Base-by-base conservation (phyloP, 2,888 invertebrate species). In the Hyles lineata region DNA sequence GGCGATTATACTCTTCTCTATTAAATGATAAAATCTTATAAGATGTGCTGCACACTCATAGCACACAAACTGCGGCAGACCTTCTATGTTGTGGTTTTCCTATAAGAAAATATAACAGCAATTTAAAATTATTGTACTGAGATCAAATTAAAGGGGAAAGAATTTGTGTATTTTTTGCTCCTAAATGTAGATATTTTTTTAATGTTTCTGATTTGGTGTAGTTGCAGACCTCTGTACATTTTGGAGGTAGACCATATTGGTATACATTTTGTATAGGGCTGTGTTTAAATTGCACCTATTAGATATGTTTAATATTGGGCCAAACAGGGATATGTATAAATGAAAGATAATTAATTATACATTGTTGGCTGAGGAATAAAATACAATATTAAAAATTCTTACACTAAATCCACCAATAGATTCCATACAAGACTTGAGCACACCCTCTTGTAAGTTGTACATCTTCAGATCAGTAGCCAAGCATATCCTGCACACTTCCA, bases 51-150 rank as follows among this genome's bases (percentile, higher is more conserved):
- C 79, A 77, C 87, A 87, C 72, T 81, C 77, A 62, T 80, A 86
- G 74, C 87, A 87, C 2, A 84, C 76, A 74, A 76, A 85, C 25
- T 83, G 79, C 61, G 87, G 87, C 0, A 87, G 75, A 0, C 85
- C 84, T 71, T 82, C 82, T 52, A 84, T 79, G 61, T 75, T 79
- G 15, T 70, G 71, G 70, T 76, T 78, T 9, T 78, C 78, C 83
- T 83, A 61, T 23, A 79, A 82, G 69, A 73, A 55, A 35, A 11
- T 61, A 21, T 25, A 55, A 25, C 1, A 25, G 25, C 11, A 50
- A 32, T 3, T 43, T 25, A 43, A 11, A 1, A 2, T 1, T 6
- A 7, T 7, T 35, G 1, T 11, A n/a, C 23, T 58, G 3, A 21
- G 23, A 52, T 60, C 4, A 32, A 61, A 21, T 52, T 17, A 52